Base-by-base conservation (phyloP, 2,888 invertebrate genomes). In the Lycophotia porphyrea region DNA sequence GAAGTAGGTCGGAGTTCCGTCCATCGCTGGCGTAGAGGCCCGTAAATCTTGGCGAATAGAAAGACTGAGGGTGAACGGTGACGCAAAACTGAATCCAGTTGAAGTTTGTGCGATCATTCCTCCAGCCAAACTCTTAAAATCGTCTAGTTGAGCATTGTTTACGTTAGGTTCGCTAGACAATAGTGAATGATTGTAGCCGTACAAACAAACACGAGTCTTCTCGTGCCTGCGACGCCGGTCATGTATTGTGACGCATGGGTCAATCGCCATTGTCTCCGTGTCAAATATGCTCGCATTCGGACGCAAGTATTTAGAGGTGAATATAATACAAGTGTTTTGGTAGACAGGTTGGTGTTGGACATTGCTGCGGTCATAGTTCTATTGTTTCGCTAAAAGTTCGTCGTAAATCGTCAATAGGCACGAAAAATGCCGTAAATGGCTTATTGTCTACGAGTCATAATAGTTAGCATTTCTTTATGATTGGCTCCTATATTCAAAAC, bases 161-260 rank as follows among this genome's bases (percentile, higher is more conserved):
- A 87, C 87, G 87, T 81, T 87, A 84, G n/a, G n/a, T n/a, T n/a
- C 36, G 42, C 64, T 61, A 85, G 73, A 87, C 87, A 87, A 87
- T 87, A 82, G 77, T 81, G 85, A 87, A 87, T 87, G 78, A 85
- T 86, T 82, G 80, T 82, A 80, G 77, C 80, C 78, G 42, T 52
- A 58, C 39, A 76, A 86, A 86, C 86, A 86, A 84, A 82, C 74
- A 73, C 39, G 66, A 71, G 75, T 81, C 42, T 77, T 85, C 76
- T 71, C 64, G 76, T 74, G 84, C 74, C 68, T 72, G 78, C 68
- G 44, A 24, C 74, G 69, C 52, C 68, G 64, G 52, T 75, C 76
- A 80, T 74, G 78, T 82, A 85, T 86, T 86, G 86, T 87, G 80
- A 79, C 80, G 77, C 64, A 60, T 63, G 77, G 85, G 84, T 84